Base-by-base conservation (phyloP, 2,888 invertebrate genomes). In the Chrysodeixis includens region DNA sequence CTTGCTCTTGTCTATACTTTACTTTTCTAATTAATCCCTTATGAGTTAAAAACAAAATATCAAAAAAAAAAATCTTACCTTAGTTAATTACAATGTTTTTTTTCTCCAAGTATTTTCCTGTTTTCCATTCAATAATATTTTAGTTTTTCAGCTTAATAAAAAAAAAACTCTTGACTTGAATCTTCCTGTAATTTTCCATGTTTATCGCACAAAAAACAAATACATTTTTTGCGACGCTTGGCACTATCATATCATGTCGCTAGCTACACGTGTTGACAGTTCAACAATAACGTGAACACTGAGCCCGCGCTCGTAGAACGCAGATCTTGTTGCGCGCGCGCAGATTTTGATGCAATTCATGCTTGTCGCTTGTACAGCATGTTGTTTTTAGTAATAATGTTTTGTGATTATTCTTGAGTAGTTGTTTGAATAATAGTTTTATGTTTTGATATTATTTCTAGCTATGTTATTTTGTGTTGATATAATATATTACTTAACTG, bases 271-370 rank as follows among this genome's bases (percentile, higher is more conserved):
- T 76, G 58, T 58, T 49, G 9, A 61, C 66, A 26, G 44, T 0
- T 0, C 22, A 52, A 35, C 35, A 44, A 72, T 71, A 49, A 22
- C 63, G 58, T 57, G 55, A 65, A 40, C 16, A 80, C 80, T 80
- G 58, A 69, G 66, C 32, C 20, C 62, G 61, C 54, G 49, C 12
- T 22, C 59, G 71, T 71, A 74, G 63, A 76, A 69, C 70, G 71
- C 70, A 62, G 70, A 77, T 69, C 64, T 65, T 57, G 60, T 65
- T 73, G 79, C 79, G 80, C 63, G 46, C 53, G 75, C 79, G 81
- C 84, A 74, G 74, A 76, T 70, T 79, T 82, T 65, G 65, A 75
- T 71, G 78, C 62, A 72, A 82, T 82, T 79, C 74, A 72, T 68
- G 71, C 70, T 66, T 35, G 55, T 30, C 22, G 56, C 40, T 20